A percentile compares a stretch with the other conserved stretches of the same genome.
Conservation (phyloP, 2,797 vertebrate genomes). For the Borostomias antarcticus region DNA sequence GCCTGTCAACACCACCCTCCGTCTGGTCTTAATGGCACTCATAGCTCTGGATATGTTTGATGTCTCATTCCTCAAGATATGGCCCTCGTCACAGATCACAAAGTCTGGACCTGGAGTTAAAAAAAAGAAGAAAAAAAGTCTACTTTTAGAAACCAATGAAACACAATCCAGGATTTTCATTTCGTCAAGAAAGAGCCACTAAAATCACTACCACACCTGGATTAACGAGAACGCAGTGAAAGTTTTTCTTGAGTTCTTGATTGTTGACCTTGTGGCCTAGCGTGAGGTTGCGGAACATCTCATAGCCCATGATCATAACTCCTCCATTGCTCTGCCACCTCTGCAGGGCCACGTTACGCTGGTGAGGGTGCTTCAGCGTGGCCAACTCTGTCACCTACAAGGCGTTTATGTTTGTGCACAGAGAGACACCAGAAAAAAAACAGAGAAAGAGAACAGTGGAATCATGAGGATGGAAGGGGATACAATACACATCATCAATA, state of each 20-base stretch:
- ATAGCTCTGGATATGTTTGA: constrained; percentile 91
- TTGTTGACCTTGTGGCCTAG: constrained; percentile 77
- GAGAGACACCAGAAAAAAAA: not conserved
- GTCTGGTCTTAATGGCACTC: constrained; percentile 86
- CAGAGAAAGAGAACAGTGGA: not conserved
- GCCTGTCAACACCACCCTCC: constrained; percentile 93
- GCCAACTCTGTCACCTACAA: constrained; percentile 87
- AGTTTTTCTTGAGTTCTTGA: constrained; percentile 76
- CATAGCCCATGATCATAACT: constrained; percentile 94
- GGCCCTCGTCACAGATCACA: constrained; percentile 96
- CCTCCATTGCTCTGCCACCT: constrained; percentile 88
- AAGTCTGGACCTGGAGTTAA: constrained; percentile 87
- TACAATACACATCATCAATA: not conserved
- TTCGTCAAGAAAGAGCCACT: not conserved
- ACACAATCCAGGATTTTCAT: not conserved
- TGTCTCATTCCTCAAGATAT: constrained; percentile 88
- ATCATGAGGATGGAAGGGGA: not conserved
- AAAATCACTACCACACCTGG: constrained; percentile 87
- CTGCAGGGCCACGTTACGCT: constrained; percentile 82
- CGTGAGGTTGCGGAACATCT: constrained; percentile 90
- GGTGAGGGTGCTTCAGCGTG: constrained; percentile 78
- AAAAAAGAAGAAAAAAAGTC: not conserved
- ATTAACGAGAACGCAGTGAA: constrained; percentile 84
- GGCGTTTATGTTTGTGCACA: not conserved
- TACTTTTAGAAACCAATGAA: not conserved